A percentile compares a stretch with the other conserved stretches of the same genome.
phyloP scores from a whole-genome alignment of 2,113 vertebrate species.

The Ochotona princeps region DNA sequence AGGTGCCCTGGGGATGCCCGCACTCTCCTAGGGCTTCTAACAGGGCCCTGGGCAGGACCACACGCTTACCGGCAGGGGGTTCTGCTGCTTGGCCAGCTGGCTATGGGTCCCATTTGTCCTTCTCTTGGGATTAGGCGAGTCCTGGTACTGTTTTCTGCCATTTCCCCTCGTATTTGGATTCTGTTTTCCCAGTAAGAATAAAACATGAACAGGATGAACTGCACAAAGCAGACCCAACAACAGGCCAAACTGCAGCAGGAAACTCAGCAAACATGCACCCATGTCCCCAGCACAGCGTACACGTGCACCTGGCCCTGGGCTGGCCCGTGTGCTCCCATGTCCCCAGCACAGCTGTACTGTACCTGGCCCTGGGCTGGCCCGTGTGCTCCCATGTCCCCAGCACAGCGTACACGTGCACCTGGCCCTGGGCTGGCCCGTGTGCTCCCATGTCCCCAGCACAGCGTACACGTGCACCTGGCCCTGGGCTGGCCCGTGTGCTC shows the following conservation, averaged over 20 bases:
- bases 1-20: not conserved
- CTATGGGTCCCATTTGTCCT: conserved; percentile 86
- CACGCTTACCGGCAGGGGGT: conserved; percentile 84
- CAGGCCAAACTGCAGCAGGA: not conserved
- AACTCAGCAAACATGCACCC: conserved; percentile 5
- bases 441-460: too few relatives aligned
- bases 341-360: too few relatives aligned
- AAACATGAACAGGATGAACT: conserved; percentile 37
- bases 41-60: fast-evolving
- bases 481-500: too few relatives aligned
- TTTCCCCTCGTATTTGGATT: conserved; percentile 88
- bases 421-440: too few relatives aligned
- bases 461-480: too few relatives aligned
- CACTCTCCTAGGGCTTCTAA: not conserved
- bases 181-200: conserved; percentile 80
- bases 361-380: too few relatives aligned
- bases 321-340: too few relatives aligned
- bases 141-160: conserved; percentile 92
- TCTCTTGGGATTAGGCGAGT: conserved; percentile 91
- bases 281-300: too few relatives aligned
- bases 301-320: too few relatives aligned
- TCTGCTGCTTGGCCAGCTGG: conserved; percentile 86
- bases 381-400: too few relatives aligned
- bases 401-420: too few relatives aligned
- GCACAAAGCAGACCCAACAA: not conserved